Conservation (phyloP, 2,113 vertebrate genomes). For the Pleuronectes platessa region DNA sequence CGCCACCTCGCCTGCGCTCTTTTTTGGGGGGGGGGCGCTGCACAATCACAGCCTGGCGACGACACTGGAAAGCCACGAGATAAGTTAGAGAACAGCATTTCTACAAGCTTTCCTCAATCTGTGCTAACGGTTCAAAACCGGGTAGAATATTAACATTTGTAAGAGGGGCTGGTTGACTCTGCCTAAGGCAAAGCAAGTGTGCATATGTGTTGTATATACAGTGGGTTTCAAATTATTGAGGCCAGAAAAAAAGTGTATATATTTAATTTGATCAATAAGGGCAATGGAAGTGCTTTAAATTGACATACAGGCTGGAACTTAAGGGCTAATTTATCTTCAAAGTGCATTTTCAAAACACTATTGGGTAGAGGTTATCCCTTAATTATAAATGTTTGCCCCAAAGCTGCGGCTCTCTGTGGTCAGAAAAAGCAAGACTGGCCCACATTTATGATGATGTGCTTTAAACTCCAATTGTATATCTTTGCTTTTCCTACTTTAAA, state of each 20-base stretch:
- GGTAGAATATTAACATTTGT: slow-evolving; percentile 48
- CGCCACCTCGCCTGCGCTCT: slow-evolving; percentile 19
- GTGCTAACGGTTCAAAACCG: slow-evolving; percentile 26
- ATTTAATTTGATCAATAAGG: slow-evolving; percentile 37
- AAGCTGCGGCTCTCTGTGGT: background rate
- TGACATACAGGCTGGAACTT: slow-evolving; percentile 68
- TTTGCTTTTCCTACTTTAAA: background rate
- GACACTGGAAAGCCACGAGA: slow-evolving; percentile 56
- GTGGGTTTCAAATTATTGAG: background rate
- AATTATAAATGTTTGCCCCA: slow-evolving; percentile 21
- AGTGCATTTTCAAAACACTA: slow-evolving; percentile 66
- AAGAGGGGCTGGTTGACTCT: slow-evolving; percentile 28
- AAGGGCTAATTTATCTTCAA: slow-evolving; percentile 61
- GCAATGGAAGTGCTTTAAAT: slow-evolving; percentile 55
- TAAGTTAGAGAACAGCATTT: slow-evolving; percentile 42
- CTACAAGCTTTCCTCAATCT: slow-evolving; percentile 25
- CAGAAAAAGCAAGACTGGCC: slow-evolving; percentile 3
- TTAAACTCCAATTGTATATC: background rate
- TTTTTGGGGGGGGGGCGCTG: slow-evolving; percentile 34
- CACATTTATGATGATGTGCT: background rate
- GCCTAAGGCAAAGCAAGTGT: slow-evolving; percentile 23
- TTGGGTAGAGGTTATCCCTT: slow-evolving; percentile 20
- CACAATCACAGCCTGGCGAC: slow-evolving; percentile 57
- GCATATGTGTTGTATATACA: background rate
- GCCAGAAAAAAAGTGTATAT: background rate